phyloP scores from a whole-genome alignment of 2,888 invertebrate species.

The Tipula confusa region DNA sequence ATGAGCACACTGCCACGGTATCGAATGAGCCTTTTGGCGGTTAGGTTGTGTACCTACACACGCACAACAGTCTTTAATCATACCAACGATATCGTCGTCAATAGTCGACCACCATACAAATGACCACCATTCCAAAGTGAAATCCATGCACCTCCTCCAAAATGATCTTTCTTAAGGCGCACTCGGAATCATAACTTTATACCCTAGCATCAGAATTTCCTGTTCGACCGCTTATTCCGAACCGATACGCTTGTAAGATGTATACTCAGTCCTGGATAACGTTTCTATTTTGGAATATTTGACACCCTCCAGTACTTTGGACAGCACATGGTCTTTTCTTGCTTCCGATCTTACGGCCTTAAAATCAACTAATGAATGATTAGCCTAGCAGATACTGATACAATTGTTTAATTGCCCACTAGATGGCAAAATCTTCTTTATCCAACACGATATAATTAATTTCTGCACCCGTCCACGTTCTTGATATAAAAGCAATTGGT shows the following conservation, averaged over 20 bases:
- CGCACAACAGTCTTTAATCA: slow-evolving; percentile 32
- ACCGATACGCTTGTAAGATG: not conserved
- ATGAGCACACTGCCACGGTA: slow-evolving; percentile 36
- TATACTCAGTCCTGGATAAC: not conserved
- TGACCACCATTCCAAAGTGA: too few species aligned
- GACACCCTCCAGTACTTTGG: too few species aligned
- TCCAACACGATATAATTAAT: not conserved
- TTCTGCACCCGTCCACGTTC: not conserved
- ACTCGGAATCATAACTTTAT: too few species aligned
- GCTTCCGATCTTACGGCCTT: too few species aligned
- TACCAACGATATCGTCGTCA: slow-evolving; percentile 35
- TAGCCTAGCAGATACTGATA: too few species aligned
- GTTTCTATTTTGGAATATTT: not conserved
- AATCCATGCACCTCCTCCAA: too few species aligned
- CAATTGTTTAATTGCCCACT: too few species aligned
- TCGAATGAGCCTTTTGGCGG: slow-evolving; percentile 30
- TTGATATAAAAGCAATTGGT: not conserved
- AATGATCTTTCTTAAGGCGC: not conserved
- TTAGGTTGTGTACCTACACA: slow-evolving; percentile 13
- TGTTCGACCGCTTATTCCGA: slow-evolving; percentile 36
- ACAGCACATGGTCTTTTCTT: not conserved
- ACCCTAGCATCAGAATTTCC: slow-evolving; percentile 32
- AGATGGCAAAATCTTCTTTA: too few species aligned
- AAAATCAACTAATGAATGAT: too few species aligned
- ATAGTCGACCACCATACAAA: too few species aligned